Conservation (phyloP, 2,797 vertebrate genomes). For the Natrix natrix region DNA sequence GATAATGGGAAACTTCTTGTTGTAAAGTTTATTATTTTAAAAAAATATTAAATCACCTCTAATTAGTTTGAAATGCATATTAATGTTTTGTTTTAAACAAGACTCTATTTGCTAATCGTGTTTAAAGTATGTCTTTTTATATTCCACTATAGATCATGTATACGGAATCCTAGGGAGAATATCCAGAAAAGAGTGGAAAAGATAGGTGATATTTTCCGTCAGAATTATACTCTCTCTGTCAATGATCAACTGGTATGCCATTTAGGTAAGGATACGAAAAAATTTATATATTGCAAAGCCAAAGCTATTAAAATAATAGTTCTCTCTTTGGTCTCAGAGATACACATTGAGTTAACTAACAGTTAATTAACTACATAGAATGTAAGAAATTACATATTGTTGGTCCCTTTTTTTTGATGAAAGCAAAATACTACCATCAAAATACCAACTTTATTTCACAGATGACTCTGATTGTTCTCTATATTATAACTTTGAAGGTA, state of each 20-base stretch:
- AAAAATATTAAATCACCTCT: neutral
- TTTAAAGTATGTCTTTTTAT: neutral
- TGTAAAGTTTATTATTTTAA: neutral
- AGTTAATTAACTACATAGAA: neutral
- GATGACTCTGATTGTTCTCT: neutral
- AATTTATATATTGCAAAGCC: neutral
- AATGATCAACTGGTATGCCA: constrained; percentile 88
- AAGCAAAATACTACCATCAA: neutral
- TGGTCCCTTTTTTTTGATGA: neutral
- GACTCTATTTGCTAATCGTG: neutral
- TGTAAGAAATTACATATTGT: neutral
- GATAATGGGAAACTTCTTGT: neutral
- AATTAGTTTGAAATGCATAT: neutral
- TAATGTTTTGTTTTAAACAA: neutral
- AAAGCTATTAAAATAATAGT: neutral
- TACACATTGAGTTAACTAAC: neutral
- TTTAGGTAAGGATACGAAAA: constrained; percentile 75
- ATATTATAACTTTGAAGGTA: neutral
- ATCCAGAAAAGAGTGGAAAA: constrained; percentile 80
- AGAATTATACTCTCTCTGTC: constrained; percentile 85
- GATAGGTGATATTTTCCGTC: constrained; percentile 86
- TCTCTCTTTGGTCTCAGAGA: neutral
- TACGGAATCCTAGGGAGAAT: constrained; percentile 81
- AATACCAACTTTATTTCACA: neutral
- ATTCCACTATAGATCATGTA: constrained; percentile 80